Conservation (phyloP, 2,113 vertebrate species). For the Sminthopsis crassicaudata region DNA sequence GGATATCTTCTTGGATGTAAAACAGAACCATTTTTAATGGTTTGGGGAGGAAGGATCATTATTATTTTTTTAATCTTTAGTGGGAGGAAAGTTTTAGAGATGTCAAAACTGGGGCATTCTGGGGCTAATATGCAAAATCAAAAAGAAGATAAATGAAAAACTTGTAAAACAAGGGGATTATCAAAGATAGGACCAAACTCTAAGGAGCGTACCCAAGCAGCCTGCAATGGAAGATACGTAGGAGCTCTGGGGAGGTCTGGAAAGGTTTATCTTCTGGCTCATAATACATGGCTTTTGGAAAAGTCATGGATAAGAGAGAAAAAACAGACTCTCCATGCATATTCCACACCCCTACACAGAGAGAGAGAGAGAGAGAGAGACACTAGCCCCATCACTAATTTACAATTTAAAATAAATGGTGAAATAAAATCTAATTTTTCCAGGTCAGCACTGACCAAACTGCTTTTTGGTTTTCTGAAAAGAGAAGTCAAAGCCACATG, state of each 20-base stretch:
- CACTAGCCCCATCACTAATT: conserved; percentile 23
- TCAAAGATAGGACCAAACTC: conserved; percentile 47
- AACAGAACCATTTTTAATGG: conserved; percentile 71
- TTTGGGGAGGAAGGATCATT: conserved; percentile 46
- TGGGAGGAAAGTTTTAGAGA: conserved; percentile 60
- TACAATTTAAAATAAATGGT: background rate
- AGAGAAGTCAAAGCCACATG: background rate
- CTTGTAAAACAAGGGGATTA: conserved; percentile 29
- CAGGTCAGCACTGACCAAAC: fast-evolving
- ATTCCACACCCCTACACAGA: background rate
- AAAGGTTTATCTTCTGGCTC: conserved; percentile 38
- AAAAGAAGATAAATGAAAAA: conserved; percentile 66
- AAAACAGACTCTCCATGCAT: conserved; percentile 49
- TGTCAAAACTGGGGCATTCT: conserved; percentile 58
- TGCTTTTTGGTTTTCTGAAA: background rate
- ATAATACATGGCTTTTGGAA: background rate
- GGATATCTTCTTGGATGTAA: conserved; percentile 63
- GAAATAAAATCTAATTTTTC: fast-evolving
- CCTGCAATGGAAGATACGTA: conserved; percentile 53
- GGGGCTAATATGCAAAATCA: conserved; percentile 48
- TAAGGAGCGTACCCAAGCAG: background rate
- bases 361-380: too few species aligned
- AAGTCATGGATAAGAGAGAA: conserved; percentile 52
- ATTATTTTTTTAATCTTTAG: conserved; percentile 20
- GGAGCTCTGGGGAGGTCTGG: conserved; percentile 63